Evolutionary conservation across 2,888 invertebrate genomes (phyloP).

Genomic region (Dicycla oo): DNA sequence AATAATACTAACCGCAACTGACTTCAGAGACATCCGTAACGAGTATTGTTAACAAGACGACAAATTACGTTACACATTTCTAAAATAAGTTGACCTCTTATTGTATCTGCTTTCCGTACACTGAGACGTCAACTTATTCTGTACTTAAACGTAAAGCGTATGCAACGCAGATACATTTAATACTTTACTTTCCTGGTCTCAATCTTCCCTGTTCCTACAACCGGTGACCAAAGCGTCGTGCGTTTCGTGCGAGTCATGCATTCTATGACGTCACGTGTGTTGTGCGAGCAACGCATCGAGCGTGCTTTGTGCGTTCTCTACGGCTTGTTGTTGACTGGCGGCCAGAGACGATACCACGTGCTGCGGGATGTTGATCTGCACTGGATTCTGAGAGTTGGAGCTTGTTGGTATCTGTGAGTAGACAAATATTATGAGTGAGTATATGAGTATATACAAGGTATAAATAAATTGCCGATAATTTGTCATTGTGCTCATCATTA

Average conservation of each 20-base stretch:
- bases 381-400: constrained; percentile 90
- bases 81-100: neutral
- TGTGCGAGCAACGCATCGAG: constrained; percentile 84
- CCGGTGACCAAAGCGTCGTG: neutral
- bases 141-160: neutral
- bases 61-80: neutral
- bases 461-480: no score
- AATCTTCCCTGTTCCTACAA: constrained; percentile 13
- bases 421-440: no score
- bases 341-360: constrained; percentile 85
- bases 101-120: neutral
- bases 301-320: constrained; percentile 68
- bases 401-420: constrained; percentile 90
- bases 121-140: neutral
- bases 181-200: neutral
- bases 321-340: constrained; percentile 74
- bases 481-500: no score
- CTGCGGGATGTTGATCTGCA: constrained; percentile 92
- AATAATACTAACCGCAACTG: neutral
- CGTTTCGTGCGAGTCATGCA: neutral
- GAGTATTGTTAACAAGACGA: neutral
- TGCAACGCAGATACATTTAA: neutral
- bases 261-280: constrained; percentile 79
- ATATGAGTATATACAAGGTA: no score
- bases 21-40: neutral